phyloP scores from a whole-genome alignment of 2,888 invertebrate species.

The Ennomos quercinarius region DNA sequence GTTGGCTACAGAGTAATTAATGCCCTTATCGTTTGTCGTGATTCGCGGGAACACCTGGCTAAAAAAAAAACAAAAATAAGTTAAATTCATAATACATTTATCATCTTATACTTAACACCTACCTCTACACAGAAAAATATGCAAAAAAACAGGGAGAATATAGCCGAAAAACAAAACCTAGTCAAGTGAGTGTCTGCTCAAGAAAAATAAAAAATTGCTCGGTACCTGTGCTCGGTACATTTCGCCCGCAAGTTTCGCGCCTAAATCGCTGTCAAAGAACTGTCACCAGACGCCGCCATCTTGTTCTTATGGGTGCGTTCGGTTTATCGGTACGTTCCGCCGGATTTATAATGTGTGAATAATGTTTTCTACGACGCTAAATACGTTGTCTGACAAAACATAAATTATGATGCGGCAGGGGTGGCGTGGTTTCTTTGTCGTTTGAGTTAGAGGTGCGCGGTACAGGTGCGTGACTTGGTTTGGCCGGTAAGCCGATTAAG shows the following conservation, averaged over 20 bases:
- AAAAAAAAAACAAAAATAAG: no score
- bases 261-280: conserved; percentile 70
- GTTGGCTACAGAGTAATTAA: no score
- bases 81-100: no score
- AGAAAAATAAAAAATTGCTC: conserved; percentile 31
- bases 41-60: no score
- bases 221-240: conserved; percentile 36
- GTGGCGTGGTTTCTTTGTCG: conserved; percentile 41
- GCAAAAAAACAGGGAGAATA: background rate
- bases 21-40: no score
- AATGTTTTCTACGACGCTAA: conserved; percentile 73
- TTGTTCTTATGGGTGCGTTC: conserved; percentile 62
- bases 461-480: background rate
- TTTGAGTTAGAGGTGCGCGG: conserved; percentile 21
- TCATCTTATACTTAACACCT: no score
- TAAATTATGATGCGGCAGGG: conserved; percentile 74
- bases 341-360: conserved; percentile 84
- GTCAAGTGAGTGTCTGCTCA: conserved; percentile 65
- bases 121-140: background rate
- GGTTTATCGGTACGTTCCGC: conserved; percentile 72
- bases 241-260: conserved; percentile 57
- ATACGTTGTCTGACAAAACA: conserved; percentile 79
- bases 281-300: conserved; percentile 67
- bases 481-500: conserved; percentile 4
- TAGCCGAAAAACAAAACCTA: conserved; percentile 41